A percentile compares a stretch with the other conserved stretches of the same genome.
Conservation (phyloP, 2,888 invertebrate genomes). For the Clitarchus hookeri region DNA sequence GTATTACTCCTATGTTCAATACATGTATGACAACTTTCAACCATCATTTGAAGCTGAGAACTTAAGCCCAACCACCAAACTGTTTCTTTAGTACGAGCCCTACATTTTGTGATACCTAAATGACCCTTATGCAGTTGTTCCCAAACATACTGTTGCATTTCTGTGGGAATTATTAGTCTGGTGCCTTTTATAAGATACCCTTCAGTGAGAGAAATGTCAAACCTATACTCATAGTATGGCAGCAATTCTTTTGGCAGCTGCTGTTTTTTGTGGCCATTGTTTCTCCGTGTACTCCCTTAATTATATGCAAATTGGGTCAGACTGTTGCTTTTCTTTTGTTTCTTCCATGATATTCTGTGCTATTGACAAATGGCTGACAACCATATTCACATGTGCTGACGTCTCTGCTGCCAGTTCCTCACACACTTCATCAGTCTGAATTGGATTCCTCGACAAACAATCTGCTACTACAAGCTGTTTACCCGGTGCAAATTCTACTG, state of each 20-base stretch:
- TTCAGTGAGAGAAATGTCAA: background rate
- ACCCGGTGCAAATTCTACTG: background rate
- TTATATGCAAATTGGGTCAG: background rate
- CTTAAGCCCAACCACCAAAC: background rate
- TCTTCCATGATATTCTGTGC: background rate
- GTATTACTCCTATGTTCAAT: background rate
- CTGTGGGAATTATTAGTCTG: background rate
- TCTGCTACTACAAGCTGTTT: background rate
- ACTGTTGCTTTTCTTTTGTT: background rate
- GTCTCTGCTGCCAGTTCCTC: background rate
- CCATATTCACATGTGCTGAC: background rate
- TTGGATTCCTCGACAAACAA: background rate
- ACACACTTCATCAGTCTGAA: background rate
- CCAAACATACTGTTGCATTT: background rate
- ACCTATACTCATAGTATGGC: background rate
- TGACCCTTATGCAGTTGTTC: background rate
- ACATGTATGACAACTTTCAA: background rate
- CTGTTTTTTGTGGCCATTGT: background rate
- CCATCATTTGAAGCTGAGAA: background rate
- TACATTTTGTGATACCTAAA: background rate
- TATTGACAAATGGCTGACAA: background rate
- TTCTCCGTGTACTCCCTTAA: background rate
- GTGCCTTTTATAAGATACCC: background rate
- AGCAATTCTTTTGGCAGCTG: background rate
- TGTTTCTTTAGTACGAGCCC: background rate